Percentiles rank a stretch among this genome's conserved stretches.
Evolutionary conservation across 2,113 vertebrate genomes (phyloP).

Genomic region (Xiphias gladius): DNA sequence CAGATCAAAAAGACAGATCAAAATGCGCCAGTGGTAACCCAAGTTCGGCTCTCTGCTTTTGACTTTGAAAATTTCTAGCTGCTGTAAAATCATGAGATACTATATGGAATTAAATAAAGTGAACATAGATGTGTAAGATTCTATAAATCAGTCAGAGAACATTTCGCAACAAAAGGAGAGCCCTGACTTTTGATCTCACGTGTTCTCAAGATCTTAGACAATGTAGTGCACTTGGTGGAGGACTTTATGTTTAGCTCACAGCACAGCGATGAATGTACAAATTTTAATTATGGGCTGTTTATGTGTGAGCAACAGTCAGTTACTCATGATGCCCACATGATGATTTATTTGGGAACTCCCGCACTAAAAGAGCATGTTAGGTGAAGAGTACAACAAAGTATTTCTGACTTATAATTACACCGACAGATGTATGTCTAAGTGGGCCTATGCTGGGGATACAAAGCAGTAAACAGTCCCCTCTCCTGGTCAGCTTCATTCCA

Average conservation of each 20-base stretch:
- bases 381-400: not conserved
- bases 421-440: not conserved
- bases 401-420: not conserved
- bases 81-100: conserved; percentile 59
- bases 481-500: not conserved
- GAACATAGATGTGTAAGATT: conserved; percentile 39
- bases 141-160: conserved; percentile 38
- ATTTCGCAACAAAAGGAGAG: conserved; percentile 34
- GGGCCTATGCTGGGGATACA: not conserved
- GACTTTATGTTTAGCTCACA: conserved; percentile 23
- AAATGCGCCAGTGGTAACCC: conserved; percentile 52
- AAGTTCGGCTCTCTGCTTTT: conserved; percentile 62
- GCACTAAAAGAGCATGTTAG: not conserved
- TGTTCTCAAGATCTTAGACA: conserved; percentile 29
- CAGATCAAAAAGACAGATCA: conserved; percentile 68
- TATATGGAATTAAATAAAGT: conserved; percentile 49
- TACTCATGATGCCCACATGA: too few species aligned
- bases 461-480: not conserved
- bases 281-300: conserved; percentile 20
- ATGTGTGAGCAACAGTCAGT: not conserved
- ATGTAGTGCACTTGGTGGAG: not conserved
- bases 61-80: conserved; percentile 63
- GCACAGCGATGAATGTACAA: not conserved
- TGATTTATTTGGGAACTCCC: not conserved
- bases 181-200: conserved; percentile 30